These are phyloP conservation scores for Bombus confusus DNA, from an alignment of 1,140 invertebrate species.

Conservation along the genomic window DNA sequence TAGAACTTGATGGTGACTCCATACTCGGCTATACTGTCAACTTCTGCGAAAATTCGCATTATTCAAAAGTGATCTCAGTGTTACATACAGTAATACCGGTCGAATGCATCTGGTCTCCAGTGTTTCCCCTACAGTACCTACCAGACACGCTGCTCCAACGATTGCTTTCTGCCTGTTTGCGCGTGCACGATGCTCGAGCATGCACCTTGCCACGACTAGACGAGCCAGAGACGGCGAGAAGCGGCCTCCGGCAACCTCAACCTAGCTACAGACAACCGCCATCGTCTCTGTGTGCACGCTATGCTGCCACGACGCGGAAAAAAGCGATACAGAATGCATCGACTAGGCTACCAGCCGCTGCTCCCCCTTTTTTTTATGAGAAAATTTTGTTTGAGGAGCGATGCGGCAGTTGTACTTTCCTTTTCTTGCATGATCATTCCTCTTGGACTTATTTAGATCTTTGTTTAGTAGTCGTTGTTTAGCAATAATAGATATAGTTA, in stretches of 20 bases:
- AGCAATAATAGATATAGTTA: background rate
- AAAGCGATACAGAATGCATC: background rate
- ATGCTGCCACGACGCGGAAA: background rate
- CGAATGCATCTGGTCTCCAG: constrained; percentile 12
- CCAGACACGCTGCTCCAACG: background rate
- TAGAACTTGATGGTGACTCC: background rate
- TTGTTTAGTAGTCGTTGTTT: background rate
- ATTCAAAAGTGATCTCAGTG: background rate
- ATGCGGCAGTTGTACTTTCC: background rate
- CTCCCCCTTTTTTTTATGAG: background rate
- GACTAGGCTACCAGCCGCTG: background rate
- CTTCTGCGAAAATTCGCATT: background rate
- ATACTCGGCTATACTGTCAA: background rate
- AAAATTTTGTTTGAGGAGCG: background rate
- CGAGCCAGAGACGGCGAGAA: constrained; percentile 62
- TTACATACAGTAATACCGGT: constrained; percentile 6
- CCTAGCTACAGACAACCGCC: constrained; percentile 29
- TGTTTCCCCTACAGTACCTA: constrained; percentile 2
- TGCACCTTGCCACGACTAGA: constrained; percentile 50
- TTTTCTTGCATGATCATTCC: background rate
- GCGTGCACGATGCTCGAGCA: constrained; percentile 2
- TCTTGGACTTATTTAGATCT: background rate
- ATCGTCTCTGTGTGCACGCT: constrained; percentile 33
- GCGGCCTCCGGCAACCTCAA: constrained; percentile 51
- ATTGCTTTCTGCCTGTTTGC: background rate